Conservation (phyloP, 1,140 invertebrate genomes). For the Meloidogyne exigua region DNA sequence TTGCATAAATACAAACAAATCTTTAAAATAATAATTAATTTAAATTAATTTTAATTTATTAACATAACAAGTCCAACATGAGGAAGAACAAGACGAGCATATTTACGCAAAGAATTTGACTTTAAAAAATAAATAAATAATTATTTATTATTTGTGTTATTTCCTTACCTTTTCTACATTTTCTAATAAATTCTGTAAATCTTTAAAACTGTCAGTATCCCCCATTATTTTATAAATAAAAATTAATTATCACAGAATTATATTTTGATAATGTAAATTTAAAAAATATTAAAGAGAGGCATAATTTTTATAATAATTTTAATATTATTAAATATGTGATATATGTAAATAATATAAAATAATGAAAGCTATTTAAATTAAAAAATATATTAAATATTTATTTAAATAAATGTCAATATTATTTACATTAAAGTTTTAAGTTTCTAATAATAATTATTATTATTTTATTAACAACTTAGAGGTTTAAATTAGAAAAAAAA, state of each 20-base stretch:
- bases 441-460: too few species aligned
- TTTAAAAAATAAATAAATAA: neutral
- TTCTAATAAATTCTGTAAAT: slow-evolving; percentile 25
- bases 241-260: slow-evolving; percentile 4
- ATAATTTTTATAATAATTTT: neutral
- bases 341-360: too few species aligned
- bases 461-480: too few species aligned
- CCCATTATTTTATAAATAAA: slow-evolving; percentile 4
- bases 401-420: too few species aligned
- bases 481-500: too few species aligned
- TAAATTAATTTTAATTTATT: neutral
- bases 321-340: too few species aligned
- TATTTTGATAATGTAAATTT: slow-evolving; percentile 2
- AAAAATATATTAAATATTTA: too few species aligned
- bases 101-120: slow-evolving; percentile 32
- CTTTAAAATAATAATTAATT: neutral
- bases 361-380: neutral
- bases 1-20: slow-evolving; percentile 87
- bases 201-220: slow-evolving; percentile 2
- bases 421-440: too few species aligned
- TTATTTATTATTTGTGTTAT: neutral
- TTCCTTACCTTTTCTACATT: slow-evolving; percentile 17
- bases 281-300: neutral
- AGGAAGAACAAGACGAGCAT: slow-evolving; percentile 62
- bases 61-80: slow-evolving; percentile 83